Percentiles rank a stretch among this genome's conserved stretches.
Conservation (phyloP, 2,888 invertebrate genomes). For the Tiliacea aurago region DNA sequence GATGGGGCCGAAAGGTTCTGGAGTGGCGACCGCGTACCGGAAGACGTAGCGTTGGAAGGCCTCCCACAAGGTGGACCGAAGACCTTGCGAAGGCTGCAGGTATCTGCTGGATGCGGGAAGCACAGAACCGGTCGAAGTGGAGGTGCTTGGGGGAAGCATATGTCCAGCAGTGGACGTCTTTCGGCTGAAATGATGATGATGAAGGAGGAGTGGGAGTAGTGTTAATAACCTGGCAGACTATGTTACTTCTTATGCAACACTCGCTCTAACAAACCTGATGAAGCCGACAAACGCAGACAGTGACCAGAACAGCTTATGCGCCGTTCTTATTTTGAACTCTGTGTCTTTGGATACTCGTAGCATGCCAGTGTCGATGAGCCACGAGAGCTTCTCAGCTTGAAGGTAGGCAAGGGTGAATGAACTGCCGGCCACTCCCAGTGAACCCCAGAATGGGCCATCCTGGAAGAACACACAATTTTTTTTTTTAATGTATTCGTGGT, state of each 20-base stretch:
- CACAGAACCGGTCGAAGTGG: too few relatives aligned
- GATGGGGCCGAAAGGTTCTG: too few relatives aligned
- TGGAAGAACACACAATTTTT: slow-evolving; percentile 49
- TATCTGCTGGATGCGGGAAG: too few relatives aligned
- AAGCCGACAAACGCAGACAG: slow-evolving; percentile 93
- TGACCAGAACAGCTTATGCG: slow-evolving; percentile 94
- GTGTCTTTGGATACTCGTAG: slow-evolving; percentile 89
- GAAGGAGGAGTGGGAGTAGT: too few relatives aligned
- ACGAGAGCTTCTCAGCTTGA: slow-evolving; percentile 96
- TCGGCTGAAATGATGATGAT: too few relatives aligned
- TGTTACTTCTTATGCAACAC: slow-evolving; percentile 1
- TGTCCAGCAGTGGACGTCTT: too few relatives aligned
- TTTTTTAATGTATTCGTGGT: background rate
- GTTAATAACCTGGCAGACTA: background rate
- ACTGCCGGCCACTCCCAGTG: slow-evolving; percentile 93
- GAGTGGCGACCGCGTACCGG: too few relatives aligned
- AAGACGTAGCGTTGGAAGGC: too few relatives aligned
- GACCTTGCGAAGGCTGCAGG: too few relatives aligned
- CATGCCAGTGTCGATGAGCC: slow-evolving; percentile 94
- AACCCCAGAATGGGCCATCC: slow-evolving; percentile 85
- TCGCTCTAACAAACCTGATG: slow-evolving; percentile 90
- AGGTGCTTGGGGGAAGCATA: too few relatives aligned
- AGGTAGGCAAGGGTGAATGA: slow-evolving; percentile 94
- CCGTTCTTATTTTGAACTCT: slow-evolving; percentile 91
- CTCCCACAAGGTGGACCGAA: too few relatives aligned